Conservation (phyloP, 37 sponge, comb jelly and placozoan genomes). For the Crambe crambe region DNA sequence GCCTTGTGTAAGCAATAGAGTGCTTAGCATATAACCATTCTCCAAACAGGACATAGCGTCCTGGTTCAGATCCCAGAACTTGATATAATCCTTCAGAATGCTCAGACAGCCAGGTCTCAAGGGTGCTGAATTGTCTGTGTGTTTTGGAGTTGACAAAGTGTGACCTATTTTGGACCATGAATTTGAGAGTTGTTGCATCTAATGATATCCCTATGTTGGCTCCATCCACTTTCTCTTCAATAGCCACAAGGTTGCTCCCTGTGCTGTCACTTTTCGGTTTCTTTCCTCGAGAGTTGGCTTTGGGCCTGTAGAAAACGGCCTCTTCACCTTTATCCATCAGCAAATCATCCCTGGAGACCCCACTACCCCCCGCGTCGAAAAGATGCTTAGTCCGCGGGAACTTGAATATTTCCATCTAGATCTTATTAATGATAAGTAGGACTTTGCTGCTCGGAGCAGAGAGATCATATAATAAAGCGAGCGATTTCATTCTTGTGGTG, state of each 20-base stretch:
- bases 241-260: slow-evolving; percentile 33
- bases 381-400: slow-evolving; percentile 87
- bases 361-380: slow-evolving; percentile 85
- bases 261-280: not conserved
- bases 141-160: slow-evolving; percentile 81
- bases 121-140: slow-evolving; percentile 78
- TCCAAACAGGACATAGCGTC: slow-evolving; percentile 78
- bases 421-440: not conserved
- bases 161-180: slow-evolving; percentile 79
- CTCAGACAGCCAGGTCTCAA: slow-evolving; percentile 83
- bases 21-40: slow-evolving; percentile 96
- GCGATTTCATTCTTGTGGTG: no score
- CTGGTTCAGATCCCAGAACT: slow-evolving; percentile 45
- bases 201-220: slow-evolving; percentile 93
- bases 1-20: slow-evolving; percentile 85
- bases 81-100: slow-evolving; percentile 63
- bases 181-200: slow-evolving; percentile 13
- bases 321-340: slow-evolving; percentile 84
- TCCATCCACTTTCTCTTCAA: slow-evolving; percentile 94
- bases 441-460: no score
- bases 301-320: slow-evolving; percentile 60
- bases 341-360: slow-evolving; percentile 88
- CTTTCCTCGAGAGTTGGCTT: not conserved
- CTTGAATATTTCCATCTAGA: slow-evolving; percentile 69
- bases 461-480: no score